phyloP scores from a whole-genome alignment of 64 coral and sea anemone genomes.

The Montipora sp. region DNA sequence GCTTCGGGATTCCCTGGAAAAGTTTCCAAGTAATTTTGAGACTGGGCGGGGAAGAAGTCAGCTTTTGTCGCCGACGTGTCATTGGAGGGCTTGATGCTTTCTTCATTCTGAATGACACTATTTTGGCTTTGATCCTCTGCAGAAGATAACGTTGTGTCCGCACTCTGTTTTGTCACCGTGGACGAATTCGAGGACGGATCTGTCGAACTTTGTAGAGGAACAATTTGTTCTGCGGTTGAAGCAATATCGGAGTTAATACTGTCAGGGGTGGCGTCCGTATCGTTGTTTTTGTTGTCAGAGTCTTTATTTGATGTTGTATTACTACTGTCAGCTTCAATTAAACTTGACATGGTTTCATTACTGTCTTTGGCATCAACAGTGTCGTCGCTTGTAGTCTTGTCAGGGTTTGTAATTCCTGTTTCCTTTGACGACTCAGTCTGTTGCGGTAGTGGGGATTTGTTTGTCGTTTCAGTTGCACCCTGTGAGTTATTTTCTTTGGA shows the following conservation, averaged over 20 bases:
- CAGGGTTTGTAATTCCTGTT: slow-evolving; percentile 18
- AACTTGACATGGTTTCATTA: not conserved
- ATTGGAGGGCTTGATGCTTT: slow-evolving; percentile 9
- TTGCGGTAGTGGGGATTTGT: slow-evolving; percentile 6
- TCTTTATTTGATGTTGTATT: not conserved
- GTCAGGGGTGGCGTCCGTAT: not conserved
- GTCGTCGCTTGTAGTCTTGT: not conserved
- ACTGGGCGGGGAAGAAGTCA: slow-evolving; percentile 7
- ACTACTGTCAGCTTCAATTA: not conserved
- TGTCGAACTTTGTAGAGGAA: slow-evolving; percentile 38
- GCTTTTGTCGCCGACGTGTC: slow-evolving; percentile 14
- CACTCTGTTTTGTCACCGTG: slow-evolving; percentile 13
- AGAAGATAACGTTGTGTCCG: slow-evolving; percentile 33
- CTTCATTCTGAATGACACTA: slow-evolving; percentile 30
- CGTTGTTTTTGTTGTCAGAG: not conserved
- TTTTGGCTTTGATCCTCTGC: slow-evolving; percentile 49
- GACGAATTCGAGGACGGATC: slow-evolving; percentile 11
- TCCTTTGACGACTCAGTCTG: slow-evolving; percentile 8
- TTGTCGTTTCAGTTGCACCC: slow-evolving; percentile 1
- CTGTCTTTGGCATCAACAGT: slow-evolving; percentile 13
- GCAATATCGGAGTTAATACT: slow-evolving; percentile 24
- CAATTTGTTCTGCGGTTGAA: slow-evolving; percentile 54
- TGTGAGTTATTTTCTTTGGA: slow-evolving; percentile 41
- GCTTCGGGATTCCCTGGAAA: not conserved
- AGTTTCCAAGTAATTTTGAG: slow-evolving; percentile 33